Percentiles rank a stretch among this genome's conserved stretches.
phyloP scores from a whole-genome alignment of 2,797 vertebrate genomes.

The Pteronotus mesoamericanus region DNA sequence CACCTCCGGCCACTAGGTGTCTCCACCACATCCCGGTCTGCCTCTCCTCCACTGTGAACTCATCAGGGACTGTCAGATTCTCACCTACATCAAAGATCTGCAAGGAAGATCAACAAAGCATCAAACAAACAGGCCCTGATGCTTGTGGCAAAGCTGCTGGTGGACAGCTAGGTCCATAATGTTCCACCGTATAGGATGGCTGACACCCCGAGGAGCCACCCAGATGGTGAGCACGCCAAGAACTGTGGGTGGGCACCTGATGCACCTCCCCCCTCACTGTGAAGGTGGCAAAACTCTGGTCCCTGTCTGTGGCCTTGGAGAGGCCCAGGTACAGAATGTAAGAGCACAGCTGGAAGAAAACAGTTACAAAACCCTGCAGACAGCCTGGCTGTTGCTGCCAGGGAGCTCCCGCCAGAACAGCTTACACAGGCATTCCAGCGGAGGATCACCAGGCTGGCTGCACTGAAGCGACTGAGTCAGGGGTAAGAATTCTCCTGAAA shows the following conservation, averaged over 20 bases:
- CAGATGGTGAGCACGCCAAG: fast-evolving
- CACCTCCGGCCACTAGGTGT: constrained; percentile 95
- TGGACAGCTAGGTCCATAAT: neutral
- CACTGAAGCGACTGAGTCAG: neutral
- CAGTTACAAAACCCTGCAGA: neutral
- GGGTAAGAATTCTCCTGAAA: constrained; percentile 41
- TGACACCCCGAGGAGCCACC: neutral
- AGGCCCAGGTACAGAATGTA: neutral
- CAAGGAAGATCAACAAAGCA: neutral
- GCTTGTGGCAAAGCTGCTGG: neutral
- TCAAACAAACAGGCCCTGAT: neutral
- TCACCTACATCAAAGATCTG: constrained; percentile 98
- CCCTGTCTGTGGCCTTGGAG: neutral
- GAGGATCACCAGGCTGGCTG: neutral
- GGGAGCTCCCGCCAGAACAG: neutral
- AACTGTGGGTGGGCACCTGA: neutral
- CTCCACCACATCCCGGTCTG: constrained; percentile 97
- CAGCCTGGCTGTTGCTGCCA: neutral
- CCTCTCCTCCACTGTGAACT: constrained; percentile 96
- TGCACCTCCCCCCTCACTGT: neutral
- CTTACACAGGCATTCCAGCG: neutral
- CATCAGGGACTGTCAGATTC: constrained; percentile 94
- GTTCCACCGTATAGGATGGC: neutral
- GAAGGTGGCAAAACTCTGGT: neutral
- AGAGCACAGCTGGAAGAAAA: neutral